Conservation (phyloP, 2,888 invertebrate genomes). For the Terebella lapidaria region DNA sequence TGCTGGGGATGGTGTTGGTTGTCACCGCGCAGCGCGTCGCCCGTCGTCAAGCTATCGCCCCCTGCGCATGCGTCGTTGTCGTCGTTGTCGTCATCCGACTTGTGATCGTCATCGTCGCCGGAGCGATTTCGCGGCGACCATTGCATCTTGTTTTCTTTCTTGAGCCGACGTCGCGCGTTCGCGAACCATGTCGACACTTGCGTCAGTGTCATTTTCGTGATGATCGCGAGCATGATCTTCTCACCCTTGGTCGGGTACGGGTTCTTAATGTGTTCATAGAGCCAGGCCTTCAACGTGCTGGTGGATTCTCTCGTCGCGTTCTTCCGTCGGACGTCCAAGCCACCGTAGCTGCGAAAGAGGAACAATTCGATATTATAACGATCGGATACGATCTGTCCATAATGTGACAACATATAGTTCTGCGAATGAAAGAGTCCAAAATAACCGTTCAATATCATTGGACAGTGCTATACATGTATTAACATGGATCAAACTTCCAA, state of each 20-base stretch:
- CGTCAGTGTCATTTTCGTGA: constrained; percentile 92
- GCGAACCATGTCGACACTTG: constrained; percentile 85
- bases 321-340: constrained; percentile 78
- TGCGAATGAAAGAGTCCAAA: too few relatives aligned
- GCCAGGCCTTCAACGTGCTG: constrained; percentile 93
- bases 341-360: constrained; percentile 30
- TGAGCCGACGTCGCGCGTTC: constrained; percentile 83
- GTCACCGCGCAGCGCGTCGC: background rate
- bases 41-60: background rate
- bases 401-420: too few relatives aligned
- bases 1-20: background rate
- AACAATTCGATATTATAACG: too few relatives aligned
- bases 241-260: constrained; percentile 94
- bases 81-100: constrained; percentile 35
- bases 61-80: constrained; percentile 3
- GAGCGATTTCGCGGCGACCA: constrained; percentile 83
- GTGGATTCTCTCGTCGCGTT: constrained; percentile 98
- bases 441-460: too few relatives aligned
- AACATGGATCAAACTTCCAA: too few relatives aligned
- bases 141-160: constrained; percentile 98
- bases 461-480: too few relatives aligned
- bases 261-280: constrained; percentile 94
- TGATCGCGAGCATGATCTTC: constrained; percentile 91
- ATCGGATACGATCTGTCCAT: too few relatives aligned
- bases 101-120: constrained; percentile 49